Conservation (phyloP, 2,113 vertebrate genomes). For the Sinocyclocheilus rhinocerous region DNA sequence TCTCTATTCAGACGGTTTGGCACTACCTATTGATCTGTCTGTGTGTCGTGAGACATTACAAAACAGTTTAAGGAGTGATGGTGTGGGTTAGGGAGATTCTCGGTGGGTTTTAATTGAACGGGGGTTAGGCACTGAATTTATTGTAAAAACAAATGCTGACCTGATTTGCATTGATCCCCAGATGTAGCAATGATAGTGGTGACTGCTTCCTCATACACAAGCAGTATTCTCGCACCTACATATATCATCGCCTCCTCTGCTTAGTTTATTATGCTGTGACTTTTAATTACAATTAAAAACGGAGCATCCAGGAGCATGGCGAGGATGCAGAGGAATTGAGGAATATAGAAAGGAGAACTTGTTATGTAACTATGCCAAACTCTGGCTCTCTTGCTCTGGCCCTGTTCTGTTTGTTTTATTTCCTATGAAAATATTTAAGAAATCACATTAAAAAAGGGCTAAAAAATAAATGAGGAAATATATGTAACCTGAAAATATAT, state of each 20-base stretch:
- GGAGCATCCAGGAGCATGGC: background rate
- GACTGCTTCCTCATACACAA: conserved; percentile 10
- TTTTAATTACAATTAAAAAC: background rate
- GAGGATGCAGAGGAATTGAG: conserved; percentile 13
- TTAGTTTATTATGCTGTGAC: background rate
- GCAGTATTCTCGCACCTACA: background rate
- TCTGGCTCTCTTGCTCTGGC: background rate
- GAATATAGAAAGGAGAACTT: background rate
- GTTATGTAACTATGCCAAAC: conserved; percentile 39
- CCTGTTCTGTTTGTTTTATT: background rate
- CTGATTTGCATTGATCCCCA: background rate
- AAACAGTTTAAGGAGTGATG: background rate
- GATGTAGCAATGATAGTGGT: background rate
- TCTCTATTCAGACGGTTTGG: background rate
- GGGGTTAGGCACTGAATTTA: background rate
- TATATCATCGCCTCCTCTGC: background rate
- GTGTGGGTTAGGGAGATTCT: too few relatives aligned
- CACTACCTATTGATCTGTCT: background rate
- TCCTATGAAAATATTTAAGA: background rate
- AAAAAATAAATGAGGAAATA: background rate
- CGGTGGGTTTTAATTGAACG: too few relatives aligned
- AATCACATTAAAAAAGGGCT: background rate
- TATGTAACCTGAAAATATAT: background rate
- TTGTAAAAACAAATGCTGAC: conserved; percentile 11
- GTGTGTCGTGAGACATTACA: background rate